Conservation (phyloP, 2,888 invertebrate genomes). For the Acanthosepion lycidas region DNA sequence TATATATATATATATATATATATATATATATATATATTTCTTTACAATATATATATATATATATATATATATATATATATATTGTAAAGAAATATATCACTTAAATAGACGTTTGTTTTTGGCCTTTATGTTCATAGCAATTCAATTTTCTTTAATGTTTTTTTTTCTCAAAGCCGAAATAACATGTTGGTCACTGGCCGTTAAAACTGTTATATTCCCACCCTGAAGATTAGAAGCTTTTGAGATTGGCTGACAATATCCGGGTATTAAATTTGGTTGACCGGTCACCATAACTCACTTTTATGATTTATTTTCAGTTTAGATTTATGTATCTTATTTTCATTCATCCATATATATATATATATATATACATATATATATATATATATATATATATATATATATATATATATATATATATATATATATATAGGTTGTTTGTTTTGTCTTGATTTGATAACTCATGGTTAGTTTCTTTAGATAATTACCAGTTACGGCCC, state of each 20-base stretch:
- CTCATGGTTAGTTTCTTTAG: neutral
- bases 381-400: neutral
- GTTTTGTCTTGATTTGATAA: conserved; percentile 14
- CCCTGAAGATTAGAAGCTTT: neutral
- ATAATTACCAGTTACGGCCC: neutral
- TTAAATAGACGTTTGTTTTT: too few relatives aligned
- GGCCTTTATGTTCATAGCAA: neutral
- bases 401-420: neutral
- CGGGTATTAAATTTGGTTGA: neutral
- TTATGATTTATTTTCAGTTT: neutral
- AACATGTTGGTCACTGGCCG: neutral
- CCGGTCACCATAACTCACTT: neutral
- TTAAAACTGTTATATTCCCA: neutral
- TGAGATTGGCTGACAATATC: neutral
- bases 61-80: too few relatives aligned
- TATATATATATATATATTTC: too few relatives aligned
- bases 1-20: too few relatives aligned
- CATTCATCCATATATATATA: neutral
- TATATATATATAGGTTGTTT: neutral
- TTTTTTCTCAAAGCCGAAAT: neutral
- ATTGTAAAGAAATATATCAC: too few relatives aligned
- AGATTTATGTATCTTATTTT: neutral
- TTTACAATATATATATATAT: too few relatives aligned
- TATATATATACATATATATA: neutral
- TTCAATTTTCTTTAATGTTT: neutral